A percentile compares a stretch with the other conserved stretches of the same genome.
phyloP scores from a whole-genome alignment of 2,888 invertebrate species.

The Drosophila robusta region DNA sequence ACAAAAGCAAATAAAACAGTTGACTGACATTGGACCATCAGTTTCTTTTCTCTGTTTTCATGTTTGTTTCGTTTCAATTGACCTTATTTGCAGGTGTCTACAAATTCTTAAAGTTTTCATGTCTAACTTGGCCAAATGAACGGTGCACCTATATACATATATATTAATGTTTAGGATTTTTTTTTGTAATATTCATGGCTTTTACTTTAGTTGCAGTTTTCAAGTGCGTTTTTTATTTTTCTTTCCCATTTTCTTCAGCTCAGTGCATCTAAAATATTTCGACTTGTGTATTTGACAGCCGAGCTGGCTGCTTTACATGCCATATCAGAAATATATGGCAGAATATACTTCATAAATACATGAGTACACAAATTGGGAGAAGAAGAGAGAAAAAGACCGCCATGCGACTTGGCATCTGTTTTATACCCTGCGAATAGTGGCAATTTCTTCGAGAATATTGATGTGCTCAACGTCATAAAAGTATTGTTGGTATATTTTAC shows the following conservation, averaged over 20 bases:
- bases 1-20: slow-evolving; percentile 59
- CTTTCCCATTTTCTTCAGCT: slow-evolving; percentile 33
- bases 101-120: slow-evolving; percentile 32
- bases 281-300: slow-evolving; percentile 44
- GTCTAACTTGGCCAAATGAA: slow-evolving; percentile 27
- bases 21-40: slow-evolving; percentile 53
- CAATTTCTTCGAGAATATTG: neutral
- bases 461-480: neutral
- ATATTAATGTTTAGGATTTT: slow-evolving; percentile 6
- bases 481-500: too few relatives aligned
- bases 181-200: slow-evolving; percentile 11
- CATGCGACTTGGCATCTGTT: slow-evolving; percentile 1
- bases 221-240: slow-evolving; percentile 12
- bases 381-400: neutral
- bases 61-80: slow-evolving; percentile 61
- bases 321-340: slow-evolving; percentile 20
- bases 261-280: slow-evolving; percentile 45
- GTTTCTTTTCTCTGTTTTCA: slow-evolving; percentile 38
- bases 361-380: slow-evolving; percentile 5
- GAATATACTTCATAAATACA: slow-evolving; percentile 8
- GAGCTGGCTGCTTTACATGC: slow-evolving; percentile 29
- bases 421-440: slow-evolving; percentile 1
- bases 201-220: slow-evolving; percentile 40
- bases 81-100: slow-evolving; percentile 69
- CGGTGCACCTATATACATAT: slow-evolving; percentile 8